Conservation (phyloP, 1,140 invertebrate genomes). For the Apolygus lucorum region DNA sequence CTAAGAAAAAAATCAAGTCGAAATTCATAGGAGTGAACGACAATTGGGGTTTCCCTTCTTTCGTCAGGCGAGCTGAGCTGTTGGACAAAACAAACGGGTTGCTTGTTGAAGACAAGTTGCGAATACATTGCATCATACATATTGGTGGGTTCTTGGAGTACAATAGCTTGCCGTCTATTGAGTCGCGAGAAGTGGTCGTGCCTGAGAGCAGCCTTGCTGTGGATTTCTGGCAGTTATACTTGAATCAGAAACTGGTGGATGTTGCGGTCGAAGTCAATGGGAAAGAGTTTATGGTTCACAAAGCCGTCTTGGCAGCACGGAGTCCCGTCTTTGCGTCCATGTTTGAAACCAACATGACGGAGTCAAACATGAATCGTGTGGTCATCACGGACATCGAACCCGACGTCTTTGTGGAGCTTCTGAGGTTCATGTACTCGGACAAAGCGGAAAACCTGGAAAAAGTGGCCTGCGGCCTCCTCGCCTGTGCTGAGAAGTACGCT, state of each 20-base stretch:
- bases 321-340: constrained; percentile 3
- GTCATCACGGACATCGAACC: neutral
- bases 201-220: too few species aligned
- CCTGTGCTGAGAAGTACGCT: constrained; percentile 1
- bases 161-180: too few species aligned
- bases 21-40: too few species aligned
- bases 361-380: neutral
- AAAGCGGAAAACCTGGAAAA: neutral
- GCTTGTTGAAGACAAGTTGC: too few species aligned
- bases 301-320: neutral
- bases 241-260: neutral
- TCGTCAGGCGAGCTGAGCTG: too few species aligned
- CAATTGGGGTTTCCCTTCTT: too few species aligned
- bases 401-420: neutral
- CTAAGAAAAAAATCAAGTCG: too few species aligned
- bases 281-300: neutral
- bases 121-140: too few species aligned
- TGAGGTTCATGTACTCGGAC: neutral
- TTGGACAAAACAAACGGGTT: too few species aligned
- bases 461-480: neutral
- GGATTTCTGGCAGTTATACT: too few species aligned
- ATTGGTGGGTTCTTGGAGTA: too few species aligned
- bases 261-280: neutral
- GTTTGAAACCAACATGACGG: neutral
- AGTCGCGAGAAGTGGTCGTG: too few species aligned